phyloP scores from a whole-genome alignment of 2,797 vertebrate genomes.

The Pipistrellus pygmaeus region DNA sequence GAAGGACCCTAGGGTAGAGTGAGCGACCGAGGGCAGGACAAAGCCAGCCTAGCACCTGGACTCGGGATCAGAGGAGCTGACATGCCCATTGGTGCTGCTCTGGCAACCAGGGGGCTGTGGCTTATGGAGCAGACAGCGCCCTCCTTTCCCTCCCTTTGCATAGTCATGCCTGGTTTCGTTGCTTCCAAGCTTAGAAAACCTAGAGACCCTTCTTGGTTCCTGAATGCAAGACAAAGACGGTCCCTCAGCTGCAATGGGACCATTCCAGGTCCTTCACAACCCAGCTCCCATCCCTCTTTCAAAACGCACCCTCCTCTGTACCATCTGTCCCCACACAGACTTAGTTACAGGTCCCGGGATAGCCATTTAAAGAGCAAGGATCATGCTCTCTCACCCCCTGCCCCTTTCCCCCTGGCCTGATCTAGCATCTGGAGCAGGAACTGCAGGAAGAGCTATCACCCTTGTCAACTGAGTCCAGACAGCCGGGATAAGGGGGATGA shows the following conservation, averaged over 20 bases:
- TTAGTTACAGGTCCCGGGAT: no score
- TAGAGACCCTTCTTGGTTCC: not conserved
- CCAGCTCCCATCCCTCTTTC: not conserved
- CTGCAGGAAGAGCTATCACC: not conserved
- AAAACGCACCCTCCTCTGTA: not conserved
- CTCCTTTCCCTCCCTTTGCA: not conserved
- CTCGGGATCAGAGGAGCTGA: not conserved
- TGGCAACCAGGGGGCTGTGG: no score
- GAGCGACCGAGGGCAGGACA: not conserved
- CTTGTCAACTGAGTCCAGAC: not conserved
- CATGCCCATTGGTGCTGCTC: accelerated
- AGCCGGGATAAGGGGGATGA: not conserved
- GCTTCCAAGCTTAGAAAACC: not conserved
- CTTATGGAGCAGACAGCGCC: not conserved
- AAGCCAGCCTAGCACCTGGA: not conserved
- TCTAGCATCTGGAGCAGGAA: not conserved
- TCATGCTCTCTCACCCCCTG: accelerated
- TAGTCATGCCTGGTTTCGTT: not conserved
- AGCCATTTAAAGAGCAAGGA: not conserved
- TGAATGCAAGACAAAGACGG: not conserved
- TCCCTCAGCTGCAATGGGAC: not conserved
- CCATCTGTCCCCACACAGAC: not conserved
- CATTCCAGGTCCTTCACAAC: not conserved
- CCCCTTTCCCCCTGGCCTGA: not conserved
- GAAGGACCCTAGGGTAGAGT: not conserved